These are phyloP conservation scores for Myiopsitta monachus DNA, from an alignment of 2,113 vertebrate genomes.

Conservation along the genomic window DNA sequence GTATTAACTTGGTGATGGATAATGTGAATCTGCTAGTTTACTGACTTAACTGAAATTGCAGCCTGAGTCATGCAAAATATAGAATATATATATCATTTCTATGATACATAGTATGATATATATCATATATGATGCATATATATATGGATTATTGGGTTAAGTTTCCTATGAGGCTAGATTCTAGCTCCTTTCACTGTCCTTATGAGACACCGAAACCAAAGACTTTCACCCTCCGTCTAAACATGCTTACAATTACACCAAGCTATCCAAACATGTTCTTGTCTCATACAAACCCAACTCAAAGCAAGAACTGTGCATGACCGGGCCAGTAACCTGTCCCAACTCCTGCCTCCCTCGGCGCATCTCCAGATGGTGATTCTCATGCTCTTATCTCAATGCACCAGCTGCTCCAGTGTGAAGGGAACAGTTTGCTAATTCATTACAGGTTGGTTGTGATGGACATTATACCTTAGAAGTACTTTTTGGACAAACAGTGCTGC, in stretches of 20 bases:
- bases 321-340: background rate
- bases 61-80: background rate
- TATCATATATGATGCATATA: background rate
- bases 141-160: background rate
- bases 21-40: background rate
- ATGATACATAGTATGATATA: background rate
- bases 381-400: background rate
- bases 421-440: background rate
- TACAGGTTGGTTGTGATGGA: background rate
- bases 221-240: background rate
- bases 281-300: background rate
- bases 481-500: background rate
- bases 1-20: background rate
- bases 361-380: background rate
- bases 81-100: background rate
- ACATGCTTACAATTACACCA: background rate
- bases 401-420: background rate
- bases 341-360: background rate
- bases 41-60: background rate
- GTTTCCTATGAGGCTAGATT: background rate
- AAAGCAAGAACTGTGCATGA: background rate
- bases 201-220: background rate
- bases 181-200: background rate
- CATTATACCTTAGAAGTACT: background rate
- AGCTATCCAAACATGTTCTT: rapidly evolving